Evolutionary conservation across 2,888 invertebrate species (phyloP).

Genomic region (Plemyria rubiginata): DNA sequence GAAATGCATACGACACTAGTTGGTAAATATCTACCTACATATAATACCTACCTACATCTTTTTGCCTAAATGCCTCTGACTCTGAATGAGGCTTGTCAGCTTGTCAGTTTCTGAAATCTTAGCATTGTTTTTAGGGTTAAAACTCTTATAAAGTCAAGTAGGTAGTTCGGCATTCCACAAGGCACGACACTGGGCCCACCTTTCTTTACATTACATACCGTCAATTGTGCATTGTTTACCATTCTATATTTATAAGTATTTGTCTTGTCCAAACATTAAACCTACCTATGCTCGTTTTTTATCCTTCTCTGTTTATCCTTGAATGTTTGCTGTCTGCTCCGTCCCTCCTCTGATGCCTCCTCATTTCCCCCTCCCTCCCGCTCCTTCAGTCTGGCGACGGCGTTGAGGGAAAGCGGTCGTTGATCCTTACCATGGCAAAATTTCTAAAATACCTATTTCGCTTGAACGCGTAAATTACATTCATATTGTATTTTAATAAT

Average conservation of each 20-base stretch:
- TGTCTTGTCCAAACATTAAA: slow-evolving; percentile 49
- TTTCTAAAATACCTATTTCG: slow-evolving; percentile 55
- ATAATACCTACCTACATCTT: no score
- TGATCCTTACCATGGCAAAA: slow-evolving; percentile 58
- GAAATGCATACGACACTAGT: no score
- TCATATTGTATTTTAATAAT: neutral
- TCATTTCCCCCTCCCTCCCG: slow-evolving; percentile 49
- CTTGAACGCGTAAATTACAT: slow-evolving; percentile 7
- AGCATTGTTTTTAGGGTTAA: slow-evolving; percentile 6
- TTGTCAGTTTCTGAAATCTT: neutral
- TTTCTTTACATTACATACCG: slow-evolving; percentile 14
- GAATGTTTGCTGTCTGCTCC: slow-evolving; percentile 66
- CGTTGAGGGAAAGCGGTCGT: slow-evolving; percentile 69
- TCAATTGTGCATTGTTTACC: slow-evolving; percentile 39
- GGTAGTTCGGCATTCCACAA: slow-evolving; percentile 20
- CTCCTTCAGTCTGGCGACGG: slow-evolving; percentile 72
- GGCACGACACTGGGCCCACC: neutral
- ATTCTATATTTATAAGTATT: slow-evolving; percentile 43
- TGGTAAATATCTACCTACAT: no score
- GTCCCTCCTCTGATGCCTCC: slow-evolving; percentile 48
- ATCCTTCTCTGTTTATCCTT: slow-evolving; percentile 59
- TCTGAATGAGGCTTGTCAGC: no score
- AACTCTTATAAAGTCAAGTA: neutral
- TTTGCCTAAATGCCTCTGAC: no score
- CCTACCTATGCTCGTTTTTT: slow-evolving; percentile 51